Evolutionary conservation across 1,140 invertebrate species (phyloP).

Genomic region (Drosophila eugracilis): DNA sequence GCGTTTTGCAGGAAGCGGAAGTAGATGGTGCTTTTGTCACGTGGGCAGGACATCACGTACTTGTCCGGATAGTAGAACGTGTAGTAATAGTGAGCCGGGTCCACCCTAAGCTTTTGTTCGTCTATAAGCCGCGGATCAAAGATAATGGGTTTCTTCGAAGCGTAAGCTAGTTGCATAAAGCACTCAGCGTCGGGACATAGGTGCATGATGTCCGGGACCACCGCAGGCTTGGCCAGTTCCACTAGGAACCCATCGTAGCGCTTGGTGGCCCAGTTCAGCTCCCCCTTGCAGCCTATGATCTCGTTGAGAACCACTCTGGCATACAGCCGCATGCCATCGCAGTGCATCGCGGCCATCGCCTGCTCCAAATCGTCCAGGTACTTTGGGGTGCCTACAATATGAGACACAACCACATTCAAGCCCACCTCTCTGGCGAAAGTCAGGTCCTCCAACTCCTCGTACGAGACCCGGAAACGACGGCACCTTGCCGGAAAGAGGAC

Average conservation of each 20-base stretch:
- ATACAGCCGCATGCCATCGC: conserved; percentile 60
- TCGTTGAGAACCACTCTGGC: conserved; percentile 69
- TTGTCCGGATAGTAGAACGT: conserved; percentile 78
- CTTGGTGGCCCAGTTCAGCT: conserved; percentile 63
- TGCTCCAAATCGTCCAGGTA: conserved; percentile 63
- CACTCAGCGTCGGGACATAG: conserved; percentile 62
- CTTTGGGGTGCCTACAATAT: conserved; percentile 49
- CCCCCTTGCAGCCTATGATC: conserved; percentile 56
- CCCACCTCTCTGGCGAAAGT: conserved; percentile 75
- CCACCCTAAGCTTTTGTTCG: conserved; percentile 53
- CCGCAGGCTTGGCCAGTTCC: conserved; percentile 35
- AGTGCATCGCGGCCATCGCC: conserved; percentile 47
- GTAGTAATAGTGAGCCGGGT: conserved; percentile 61
- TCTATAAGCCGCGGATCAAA: conserved; percentile 50
- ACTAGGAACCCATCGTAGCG: conserved; percentile 76
- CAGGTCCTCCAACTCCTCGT: conserved; percentile 78
- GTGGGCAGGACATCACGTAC: conserved; percentile 45
- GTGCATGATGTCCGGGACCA: conserved; percentile 52
- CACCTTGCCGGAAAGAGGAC: conserved; percentile 69
- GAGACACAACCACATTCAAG: conserved; percentile 67
- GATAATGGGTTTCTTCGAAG: conserved; percentile 69
- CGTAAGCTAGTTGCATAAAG: conserved; percentile 58
- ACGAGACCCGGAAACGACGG: conserved; percentile 49
- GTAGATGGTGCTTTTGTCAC: conserved; percentile 7
- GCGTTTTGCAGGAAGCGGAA: conserved; percentile 62